These are phyloP conservation scores for Corythoichthys intestinalis DNA, from an alignment of 2,113 vertebrate genomes.

Conservation along the genomic window DNA sequence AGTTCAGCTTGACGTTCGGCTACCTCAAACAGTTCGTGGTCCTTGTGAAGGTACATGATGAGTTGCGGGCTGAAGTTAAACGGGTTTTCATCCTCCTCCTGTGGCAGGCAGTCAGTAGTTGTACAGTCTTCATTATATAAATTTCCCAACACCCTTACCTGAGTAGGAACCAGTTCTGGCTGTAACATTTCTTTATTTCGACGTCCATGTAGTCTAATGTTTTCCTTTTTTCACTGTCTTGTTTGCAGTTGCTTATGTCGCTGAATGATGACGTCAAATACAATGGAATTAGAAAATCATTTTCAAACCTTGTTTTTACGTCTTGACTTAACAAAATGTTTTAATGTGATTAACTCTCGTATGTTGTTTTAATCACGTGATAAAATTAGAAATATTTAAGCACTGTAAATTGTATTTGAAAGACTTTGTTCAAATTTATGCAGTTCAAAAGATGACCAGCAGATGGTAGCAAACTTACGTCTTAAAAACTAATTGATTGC, in stretches of 20 bases:
- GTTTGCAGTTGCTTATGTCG: slow-evolving; percentile 22
- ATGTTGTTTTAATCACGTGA: neutral
- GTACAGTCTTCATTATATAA: neutral
- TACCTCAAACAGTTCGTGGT: slow-evolving; percentile 80
- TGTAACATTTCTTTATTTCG: slow-evolving; percentile 39
- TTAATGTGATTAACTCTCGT: neutral
- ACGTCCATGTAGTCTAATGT: neutral
- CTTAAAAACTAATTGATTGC: neutral
- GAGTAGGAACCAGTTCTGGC: slow-evolving; percentile 13
- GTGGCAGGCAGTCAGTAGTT: neutral
- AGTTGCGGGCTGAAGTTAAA: slow-evolving; percentile 68
- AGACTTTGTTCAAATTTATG: neutral
- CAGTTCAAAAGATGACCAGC: slow-evolving; percentile 1
- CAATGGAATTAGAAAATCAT: neutral
- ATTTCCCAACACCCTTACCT: neutral
- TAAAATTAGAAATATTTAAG: neutral
- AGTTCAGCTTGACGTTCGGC: neutral
- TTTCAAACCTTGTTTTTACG: neutral
- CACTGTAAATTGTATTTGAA: neutral
- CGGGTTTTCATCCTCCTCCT: slow-evolving; percentile 24
- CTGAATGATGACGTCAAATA: slow-evolving; percentile 15
- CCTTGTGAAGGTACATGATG: slow-evolving; percentile 60
- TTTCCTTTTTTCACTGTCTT: neutral
- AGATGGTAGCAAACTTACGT: slow-evolving; percentile 38
- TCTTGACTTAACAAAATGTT: neutral